Evolutionary conservation across 92 coral and sea anemone genomes (phyloP).

Genomic region (Zoanthus sansibaricus): DNA sequence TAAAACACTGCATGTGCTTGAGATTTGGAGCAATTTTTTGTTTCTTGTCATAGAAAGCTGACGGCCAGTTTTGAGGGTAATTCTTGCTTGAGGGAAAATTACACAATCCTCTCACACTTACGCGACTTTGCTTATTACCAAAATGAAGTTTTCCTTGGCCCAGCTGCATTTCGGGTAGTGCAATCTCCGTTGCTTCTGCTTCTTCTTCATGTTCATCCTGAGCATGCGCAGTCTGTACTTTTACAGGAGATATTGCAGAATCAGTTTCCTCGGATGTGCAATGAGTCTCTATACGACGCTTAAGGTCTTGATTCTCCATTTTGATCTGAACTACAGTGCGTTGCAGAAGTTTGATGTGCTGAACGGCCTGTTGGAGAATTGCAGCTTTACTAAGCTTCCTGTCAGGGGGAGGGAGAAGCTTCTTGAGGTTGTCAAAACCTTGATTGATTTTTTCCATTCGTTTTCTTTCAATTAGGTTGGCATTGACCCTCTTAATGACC

Average conservation of each 20-base stretch:
- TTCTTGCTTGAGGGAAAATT: background rate
- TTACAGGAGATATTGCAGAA: background rate
- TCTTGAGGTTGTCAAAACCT: constrained; percentile 81
- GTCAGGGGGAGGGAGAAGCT: constrained; percentile 86
- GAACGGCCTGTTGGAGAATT: constrained; percentile 86
- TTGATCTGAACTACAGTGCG: constrained; percentile 79
- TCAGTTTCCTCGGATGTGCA: constrained; percentile 3
- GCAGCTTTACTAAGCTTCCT: constrained; percentile 90
- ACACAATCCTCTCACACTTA: background rate
- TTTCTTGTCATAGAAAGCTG: constrained; percentile 8
- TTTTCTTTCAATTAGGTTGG: constrained; percentile 86
- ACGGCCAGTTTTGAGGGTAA: constrained; percentile 21
- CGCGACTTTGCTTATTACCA: background rate
- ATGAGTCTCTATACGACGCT: background rate
- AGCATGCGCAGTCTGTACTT: background rate
- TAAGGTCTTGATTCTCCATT: constrained; percentile 61
- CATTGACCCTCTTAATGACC: constrained; percentile 74
- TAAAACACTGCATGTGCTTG: constrained; percentile 1
- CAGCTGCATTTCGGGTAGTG: background rate
- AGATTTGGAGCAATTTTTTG: constrained; percentile 8
- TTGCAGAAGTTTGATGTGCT: constrained; percentile 81
- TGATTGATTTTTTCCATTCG: constrained; percentile 87
- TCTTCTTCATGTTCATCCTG: constrained; percentile 11
- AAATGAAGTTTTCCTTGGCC: background rate
- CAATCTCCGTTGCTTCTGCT: background rate